These are phyloP conservation scores for Xanthia togata DNA, from an alignment of 2,888 invertebrate genomes.

Conservation along the genomic window DNA sequence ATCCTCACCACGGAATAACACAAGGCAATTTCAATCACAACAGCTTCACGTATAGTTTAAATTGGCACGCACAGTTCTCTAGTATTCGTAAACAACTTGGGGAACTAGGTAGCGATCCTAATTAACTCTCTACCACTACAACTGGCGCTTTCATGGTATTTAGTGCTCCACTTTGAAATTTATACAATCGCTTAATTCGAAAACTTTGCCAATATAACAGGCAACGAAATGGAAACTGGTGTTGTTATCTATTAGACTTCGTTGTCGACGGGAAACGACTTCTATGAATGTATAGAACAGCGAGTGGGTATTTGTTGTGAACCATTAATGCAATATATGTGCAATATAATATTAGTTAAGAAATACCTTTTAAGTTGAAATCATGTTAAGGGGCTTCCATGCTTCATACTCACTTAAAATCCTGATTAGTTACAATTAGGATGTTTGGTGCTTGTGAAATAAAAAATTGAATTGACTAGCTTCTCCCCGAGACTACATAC, in stretches of 20 bases:
- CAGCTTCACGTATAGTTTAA: conserved; percentile 21
- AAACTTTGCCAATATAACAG: conserved; percentile 63
- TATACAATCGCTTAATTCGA: conserved; percentile 61
- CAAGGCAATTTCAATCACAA: conserved; percentile 34
- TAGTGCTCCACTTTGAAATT: conserved; percentile 61
- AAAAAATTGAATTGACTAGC: no score
- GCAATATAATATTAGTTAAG: background rate
- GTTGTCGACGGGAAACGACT: conserved; percentile 26
- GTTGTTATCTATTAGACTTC: conserved; percentile 40
- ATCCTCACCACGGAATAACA: background rate
- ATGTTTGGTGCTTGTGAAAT: no score
- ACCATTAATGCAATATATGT: background rate
- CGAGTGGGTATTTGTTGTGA: background rate
- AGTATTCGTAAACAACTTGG: conserved; percentile 60
- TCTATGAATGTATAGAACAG: conserved; percentile 2
- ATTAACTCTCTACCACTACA: conserved; percentile 63
- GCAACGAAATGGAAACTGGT: conserved; percentile 30
- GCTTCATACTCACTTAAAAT: no score
- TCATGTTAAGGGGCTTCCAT: no score
- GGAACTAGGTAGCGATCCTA: conserved; percentile 59
- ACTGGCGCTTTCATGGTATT: conserved; percentile 62
- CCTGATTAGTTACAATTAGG: no score
- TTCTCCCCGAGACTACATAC: no score
- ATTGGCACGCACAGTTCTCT: conserved; percentile 39
- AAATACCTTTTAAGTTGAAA: no score